Conservation (phyloP, 2,888 invertebrate genomes). For the Drosophila birchii region DNA sequence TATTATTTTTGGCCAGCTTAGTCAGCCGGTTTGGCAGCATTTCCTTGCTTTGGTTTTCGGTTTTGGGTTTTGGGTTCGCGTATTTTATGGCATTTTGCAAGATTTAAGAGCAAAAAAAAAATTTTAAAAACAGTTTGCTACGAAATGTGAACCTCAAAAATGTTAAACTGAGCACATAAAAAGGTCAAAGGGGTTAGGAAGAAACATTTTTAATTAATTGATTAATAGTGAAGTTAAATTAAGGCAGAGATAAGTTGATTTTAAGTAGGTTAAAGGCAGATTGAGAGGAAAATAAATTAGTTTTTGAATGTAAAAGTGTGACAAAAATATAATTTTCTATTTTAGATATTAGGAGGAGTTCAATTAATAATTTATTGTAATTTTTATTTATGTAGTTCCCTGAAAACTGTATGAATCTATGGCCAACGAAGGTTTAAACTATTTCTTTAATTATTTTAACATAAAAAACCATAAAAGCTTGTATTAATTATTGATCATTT, state of each 20-base stretch:
- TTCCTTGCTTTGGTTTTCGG: conserved; percentile 45
- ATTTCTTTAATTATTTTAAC: neutral
- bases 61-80: conserved; percentile 29
- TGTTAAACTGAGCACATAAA: conserved; percentile 6
- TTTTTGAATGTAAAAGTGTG: neutral
- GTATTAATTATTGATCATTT: neutral
- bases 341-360: neutral
- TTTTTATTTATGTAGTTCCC: accelerated
- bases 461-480: neutral
- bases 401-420: accelerated
- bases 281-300: accelerated
- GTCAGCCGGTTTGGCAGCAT: conserved; percentile 72
- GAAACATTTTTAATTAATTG: conserved; percentile 15
- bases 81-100: conserved; percentile 37
- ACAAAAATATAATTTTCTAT: accelerated
- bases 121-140: conserved; percentile 1
- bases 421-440: neutral
- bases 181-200: conserved; percentile 29
- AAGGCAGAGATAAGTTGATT: neutral
- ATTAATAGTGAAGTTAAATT: neutral
- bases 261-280: neutral
- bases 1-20: conserved; percentile 50
- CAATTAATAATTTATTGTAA: neutral
- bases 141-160: conserved; percentile 15
- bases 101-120: conserved; percentile 32